A percentile compares a stretch with the other conserved stretches of the same genome.
Evolutionary conservation across 2,888 invertebrate genomes (phyloP).

Genomic region (Drosophila atripex): DNA sequence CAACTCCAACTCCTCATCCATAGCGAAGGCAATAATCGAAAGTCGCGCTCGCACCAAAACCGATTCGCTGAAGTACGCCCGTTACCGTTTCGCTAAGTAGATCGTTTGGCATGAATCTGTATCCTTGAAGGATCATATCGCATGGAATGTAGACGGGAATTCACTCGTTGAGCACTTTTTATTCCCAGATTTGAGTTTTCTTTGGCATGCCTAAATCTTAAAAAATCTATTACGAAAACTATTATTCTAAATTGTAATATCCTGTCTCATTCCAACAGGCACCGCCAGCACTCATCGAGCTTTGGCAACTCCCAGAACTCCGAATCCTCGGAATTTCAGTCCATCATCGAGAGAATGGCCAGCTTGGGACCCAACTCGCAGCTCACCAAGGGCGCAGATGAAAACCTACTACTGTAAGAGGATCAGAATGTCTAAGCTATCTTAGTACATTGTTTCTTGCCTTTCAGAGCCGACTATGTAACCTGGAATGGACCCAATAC

Average conservation of each 20-base stretch:
- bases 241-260: not conserved
- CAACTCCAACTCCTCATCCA: conserved; percentile 53
- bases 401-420: conserved; percentile 90
- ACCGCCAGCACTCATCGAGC: conserved; percentile 65
- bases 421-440: not conserved
- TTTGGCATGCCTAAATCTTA: conserved; percentile 29
- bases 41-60: conserved; percentile 81
- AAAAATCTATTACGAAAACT: not conserved
- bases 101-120: conserved; percentile 49
- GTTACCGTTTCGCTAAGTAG: conserved; percentile 40
- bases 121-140: conserved; percentile 13
- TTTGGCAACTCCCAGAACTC: conserved; percentile 62
- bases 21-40: conserved; percentile 67
- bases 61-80: conserved; percentile 83
- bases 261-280: conserved; percentile 54
- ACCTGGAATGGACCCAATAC: conserved; percentile 93
- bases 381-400: conserved; percentile 91
- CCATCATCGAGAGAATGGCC: conserved; percentile 79
- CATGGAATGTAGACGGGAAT: conserved; percentile 22
- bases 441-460: not conserved
- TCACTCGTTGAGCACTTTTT: not conserved
- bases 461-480: conserved; percentile 89
- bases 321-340: conserved; percentile 81
- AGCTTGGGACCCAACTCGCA: conserved; percentile 89
- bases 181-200: not conserved